Evolutionary conservation across 2,888 invertebrate species (phyloP).

Genomic region (Drosophila nigritarsus): DNA sequence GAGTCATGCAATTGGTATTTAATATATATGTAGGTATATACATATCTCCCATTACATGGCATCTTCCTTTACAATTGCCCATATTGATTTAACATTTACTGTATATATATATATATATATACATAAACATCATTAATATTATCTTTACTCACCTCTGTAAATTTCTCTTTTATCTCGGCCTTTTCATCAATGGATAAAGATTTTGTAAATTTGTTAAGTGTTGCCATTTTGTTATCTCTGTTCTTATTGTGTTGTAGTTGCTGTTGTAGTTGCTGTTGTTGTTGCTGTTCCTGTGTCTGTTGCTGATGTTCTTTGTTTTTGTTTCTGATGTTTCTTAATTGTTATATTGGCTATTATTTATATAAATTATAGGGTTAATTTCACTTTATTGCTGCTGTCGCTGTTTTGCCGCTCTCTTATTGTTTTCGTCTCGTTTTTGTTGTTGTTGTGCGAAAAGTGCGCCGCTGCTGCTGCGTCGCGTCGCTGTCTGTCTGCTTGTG

Average conservation of each 20-base stretch:
- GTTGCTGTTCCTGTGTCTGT: constrained; percentile 6
- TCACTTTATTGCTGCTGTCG: constrained; percentile 67
- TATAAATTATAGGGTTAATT: constrained; percentile 74
- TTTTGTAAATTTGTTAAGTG: constrained; percentile 84
- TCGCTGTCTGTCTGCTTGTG: constrained; percentile 33
- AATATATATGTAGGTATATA: constrained; percentile 14
- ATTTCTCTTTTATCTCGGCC: constrained; percentile 91
- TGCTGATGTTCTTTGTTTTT: constrained; percentile 13
- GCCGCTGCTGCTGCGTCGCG: constrained; percentile 37
- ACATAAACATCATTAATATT: constrained; percentile 23
- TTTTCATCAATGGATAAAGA: constrained; percentile 87
- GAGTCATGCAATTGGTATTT: constrained; percentile 72
- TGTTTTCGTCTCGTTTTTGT: constrained; percentile 63
- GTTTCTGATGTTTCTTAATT: constrained; percentile 30
- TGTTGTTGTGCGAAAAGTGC: constrained; percentile 61
- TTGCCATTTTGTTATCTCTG: constrained; percentile 70
- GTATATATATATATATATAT: background rate
- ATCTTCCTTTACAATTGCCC: constrained; percentile 19
- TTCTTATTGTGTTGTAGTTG: constrained; percentile 22
- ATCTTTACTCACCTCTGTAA: constrained; percentile 88
- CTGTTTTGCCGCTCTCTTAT: constrained; percentile 61
- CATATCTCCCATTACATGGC: constrained; percentile 20
- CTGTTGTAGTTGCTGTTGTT: constrained; percentile 17
- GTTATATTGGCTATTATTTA: constrained; percentile 60
- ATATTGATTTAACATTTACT: constrained; percentile 32